Evolutionary conservation across 2,888 invertebrate species (phyloP).

Genomic region (Helicoverpa assulta): DNA sequence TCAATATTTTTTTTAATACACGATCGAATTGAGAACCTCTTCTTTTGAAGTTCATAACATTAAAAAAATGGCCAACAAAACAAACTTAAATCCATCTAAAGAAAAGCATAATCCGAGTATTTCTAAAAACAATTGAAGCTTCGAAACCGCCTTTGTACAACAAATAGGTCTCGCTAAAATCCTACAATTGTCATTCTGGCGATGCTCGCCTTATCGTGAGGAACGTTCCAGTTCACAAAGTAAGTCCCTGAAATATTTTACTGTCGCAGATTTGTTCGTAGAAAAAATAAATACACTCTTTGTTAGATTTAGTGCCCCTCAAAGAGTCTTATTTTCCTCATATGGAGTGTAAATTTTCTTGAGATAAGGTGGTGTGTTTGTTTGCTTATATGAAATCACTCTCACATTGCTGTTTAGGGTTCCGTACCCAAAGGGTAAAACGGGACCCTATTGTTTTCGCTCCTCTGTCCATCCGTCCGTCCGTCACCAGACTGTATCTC

Average conservation of each 20-base stretch:
- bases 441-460: too few relatives aligned
- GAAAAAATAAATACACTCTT: conserved; percentile 46
- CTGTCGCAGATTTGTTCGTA: conserved; percentile 38
- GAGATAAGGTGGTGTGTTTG: conserved; percentile 14
- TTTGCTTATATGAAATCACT: background rate
- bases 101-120: conserved; percentile 27
- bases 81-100: conserved; percentile 16
- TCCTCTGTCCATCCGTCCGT: too few relatives aligned
- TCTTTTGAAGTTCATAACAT: too few relatives aligned
- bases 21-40: too few relatives aligned
- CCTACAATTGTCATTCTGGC: conserved; percentile 46
- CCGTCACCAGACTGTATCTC: too few relatives aligned
- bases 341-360: conserved; percentile 16
- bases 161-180: conserved; percentile 45
- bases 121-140: conserved; percentile 30
- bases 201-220: conserved; percentile 35
- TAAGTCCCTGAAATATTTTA: conserved; percentile 53
- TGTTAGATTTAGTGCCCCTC: conserved; percentile 19
- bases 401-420: background rate
- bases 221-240: conserved; percentile 46
- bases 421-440: too few relatives aligned
- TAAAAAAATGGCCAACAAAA: conserved; percentile 2
- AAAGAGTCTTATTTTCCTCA: conserved; percentile 23
- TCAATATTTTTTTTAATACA: too few relatives aligned
- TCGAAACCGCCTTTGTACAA: conserved; percentile 19